These are phyloP conservation scores for Xyliphius kryptos DNA, from an alignment of 2,113 vertebrate genomes.

Conservation along the genomic window DNA sequence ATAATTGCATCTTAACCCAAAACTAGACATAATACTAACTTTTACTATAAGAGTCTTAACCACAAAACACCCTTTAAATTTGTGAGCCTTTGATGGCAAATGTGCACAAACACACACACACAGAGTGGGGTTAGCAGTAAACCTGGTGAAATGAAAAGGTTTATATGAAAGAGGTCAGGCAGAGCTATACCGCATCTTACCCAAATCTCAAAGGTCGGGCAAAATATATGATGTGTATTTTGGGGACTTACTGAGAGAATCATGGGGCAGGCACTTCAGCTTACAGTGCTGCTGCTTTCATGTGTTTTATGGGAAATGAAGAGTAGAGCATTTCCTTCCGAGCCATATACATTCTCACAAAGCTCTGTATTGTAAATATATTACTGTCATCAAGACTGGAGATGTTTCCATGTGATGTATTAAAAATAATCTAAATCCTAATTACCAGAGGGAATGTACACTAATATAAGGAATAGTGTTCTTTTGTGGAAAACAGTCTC, in stretches of 20 bases:
- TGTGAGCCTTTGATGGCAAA: too few species aligned
- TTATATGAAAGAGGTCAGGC: conserved; percentile 49
- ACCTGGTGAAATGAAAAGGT: conserved; percentile 32
- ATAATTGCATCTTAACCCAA: too few species aligned
- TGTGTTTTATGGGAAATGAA: conserved; percentile 48
- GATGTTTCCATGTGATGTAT: background rate
- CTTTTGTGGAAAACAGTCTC: conserved; percentile 1
- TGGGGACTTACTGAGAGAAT: conserved; percentile 39
- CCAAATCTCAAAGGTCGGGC: conserved; percentile 37
- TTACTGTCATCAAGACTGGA: too few species aligned
- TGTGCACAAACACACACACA: too few species aligned
- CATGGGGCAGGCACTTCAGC: conserved; percentile 47
- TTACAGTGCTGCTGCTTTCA: conserved; percentile 39
- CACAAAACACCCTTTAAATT: too few species aligned
- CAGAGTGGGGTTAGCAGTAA: conserved; percentile 15
- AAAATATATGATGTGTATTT: conserved; percentile 44
- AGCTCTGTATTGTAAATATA: conserved; percentile 21
- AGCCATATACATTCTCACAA: too few species aligned
- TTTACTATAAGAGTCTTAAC: too few species aligned
- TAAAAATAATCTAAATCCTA: background rate
- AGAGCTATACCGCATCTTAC: too few species aligned
- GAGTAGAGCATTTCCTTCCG: conserved; percentile 29
- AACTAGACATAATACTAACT: too few species aligned
- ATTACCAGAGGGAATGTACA: background rate
- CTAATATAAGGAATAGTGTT: conserved; percentile 2